Conservation (phyloP, 2,797 vertebrate species). For the Acipenser oxyrinchus region DNA sequence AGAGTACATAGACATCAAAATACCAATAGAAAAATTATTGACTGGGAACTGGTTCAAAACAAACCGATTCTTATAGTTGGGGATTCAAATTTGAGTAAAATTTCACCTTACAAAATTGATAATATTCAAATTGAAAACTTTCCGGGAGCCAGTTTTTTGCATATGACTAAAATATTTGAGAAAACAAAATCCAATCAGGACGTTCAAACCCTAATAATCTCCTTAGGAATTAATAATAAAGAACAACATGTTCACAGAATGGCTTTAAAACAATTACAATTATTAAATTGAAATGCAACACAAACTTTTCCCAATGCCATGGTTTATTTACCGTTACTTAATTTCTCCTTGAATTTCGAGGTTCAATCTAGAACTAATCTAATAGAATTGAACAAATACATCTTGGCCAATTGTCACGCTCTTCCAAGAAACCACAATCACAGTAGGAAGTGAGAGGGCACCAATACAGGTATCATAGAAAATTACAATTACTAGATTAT, state of each 20-base stretch:
- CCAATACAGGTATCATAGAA: neutral
- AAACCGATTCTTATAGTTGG: conserved; percentile 1
- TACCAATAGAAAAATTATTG: neutral
- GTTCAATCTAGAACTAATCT: too few species aligned
- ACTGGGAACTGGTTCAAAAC: neutral
- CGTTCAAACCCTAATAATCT: conserved; percentile 1
- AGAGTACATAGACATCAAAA: neutral
- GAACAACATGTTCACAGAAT: neutral
- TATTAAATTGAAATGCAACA: neutral
- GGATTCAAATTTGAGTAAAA: too few species aligned
- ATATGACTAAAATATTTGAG: conserved; percentile 2
- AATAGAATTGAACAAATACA: too few species aligned
- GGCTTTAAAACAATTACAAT: neutral
- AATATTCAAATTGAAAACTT: conserved; percentile 2
- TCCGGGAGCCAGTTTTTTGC: neutral
- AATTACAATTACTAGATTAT: neutral
- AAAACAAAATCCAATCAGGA: neutral
- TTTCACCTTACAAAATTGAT: too few species aligned
- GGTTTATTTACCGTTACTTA: neutral
- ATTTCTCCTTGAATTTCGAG: neutral
- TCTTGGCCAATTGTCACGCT: too few species aligned
- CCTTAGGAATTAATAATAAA: neutral
- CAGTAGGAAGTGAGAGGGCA: neutral
- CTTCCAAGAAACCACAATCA: too few species aligned
- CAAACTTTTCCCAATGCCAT: neutral